phyloP scores from a whole-genome alignment of 2,797 vertebrate genomes.

The Takifugu rubripes region DNA sequence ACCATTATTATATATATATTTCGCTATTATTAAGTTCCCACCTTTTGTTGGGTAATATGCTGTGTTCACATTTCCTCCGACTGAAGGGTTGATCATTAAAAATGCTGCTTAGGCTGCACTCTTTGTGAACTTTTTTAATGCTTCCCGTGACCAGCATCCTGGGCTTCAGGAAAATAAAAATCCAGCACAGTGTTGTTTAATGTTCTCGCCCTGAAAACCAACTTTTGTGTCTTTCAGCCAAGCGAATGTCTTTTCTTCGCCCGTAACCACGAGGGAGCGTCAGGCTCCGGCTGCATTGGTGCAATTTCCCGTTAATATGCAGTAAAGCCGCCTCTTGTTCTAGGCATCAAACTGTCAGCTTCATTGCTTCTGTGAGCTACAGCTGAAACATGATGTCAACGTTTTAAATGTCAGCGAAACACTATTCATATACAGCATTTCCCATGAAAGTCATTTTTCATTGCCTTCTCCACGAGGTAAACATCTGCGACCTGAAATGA shows the following conservation, averaged over 20 bases:
- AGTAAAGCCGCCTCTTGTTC: too few relatives aligned
- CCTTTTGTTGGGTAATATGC: slow-evolving; percentile 1
- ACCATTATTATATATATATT: slow-evolving; percentile 1
- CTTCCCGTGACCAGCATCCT: too few relatives aligned
- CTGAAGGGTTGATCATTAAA: background rate
- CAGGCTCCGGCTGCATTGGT: too few relatives aligned
- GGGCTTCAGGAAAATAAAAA: too few relatives aligned
- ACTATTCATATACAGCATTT: slow-evolving; percentile 28
- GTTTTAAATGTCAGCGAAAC: slow-evolving; percentile 34
- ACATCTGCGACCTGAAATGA: slow-evolving; percentile 50
- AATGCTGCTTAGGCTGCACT: background rate
- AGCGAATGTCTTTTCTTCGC: too few relatives aligned
- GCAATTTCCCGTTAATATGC: too few relatives aligned
- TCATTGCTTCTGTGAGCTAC: background rate
- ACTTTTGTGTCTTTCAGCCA: too few relatives aligned
- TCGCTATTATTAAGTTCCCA: slow-evolving; percentile 9
- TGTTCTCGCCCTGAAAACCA: background rate
- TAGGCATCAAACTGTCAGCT: too few relatives aligned
- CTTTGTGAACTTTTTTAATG: background rate
- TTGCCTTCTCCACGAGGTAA: slow-evolving; percentile 42
- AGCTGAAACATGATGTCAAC: slow-evolving; percentile 24
- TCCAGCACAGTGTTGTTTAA: background rate
- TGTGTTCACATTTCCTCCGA: background rate
- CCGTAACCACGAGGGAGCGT: too few relatives aligned
- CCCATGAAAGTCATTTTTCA: slow-evolving; percentile 55